Conservation (phyloP, 2,797 vertebrate species). For the Arvicola amphibius region DNA sequence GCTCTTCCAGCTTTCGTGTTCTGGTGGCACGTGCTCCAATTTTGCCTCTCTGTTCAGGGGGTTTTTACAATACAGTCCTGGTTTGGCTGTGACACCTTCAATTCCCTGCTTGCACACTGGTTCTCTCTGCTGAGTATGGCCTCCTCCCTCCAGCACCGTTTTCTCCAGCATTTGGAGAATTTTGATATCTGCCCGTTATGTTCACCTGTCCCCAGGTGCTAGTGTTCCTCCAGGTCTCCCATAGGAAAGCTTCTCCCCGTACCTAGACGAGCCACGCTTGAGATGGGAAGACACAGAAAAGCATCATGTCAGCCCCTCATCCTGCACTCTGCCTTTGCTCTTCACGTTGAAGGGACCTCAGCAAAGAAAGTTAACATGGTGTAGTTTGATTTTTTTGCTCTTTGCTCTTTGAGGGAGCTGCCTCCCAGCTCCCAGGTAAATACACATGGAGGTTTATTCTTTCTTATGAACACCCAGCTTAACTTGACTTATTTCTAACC, state of each 20-base stretch:
- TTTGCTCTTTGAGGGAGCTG: no score
- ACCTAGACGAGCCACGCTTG: accelerated
- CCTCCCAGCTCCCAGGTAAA: no score
- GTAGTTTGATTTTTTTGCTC: no score
- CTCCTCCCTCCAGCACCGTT: no score
- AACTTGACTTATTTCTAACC: no score
- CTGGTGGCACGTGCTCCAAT: not conserved
- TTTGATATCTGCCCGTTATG: not conserved
- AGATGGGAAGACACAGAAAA: not conserved
- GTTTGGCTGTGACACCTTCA: not conserved
- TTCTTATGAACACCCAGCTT: no score
- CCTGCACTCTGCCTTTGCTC: not conserved
- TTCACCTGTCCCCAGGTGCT: not conserved
- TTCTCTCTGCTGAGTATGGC: not conserved
- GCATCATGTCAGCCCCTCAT: no score
- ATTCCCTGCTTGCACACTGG: no score
- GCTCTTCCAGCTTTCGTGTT: accelerated
- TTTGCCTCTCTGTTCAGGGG: not conserved
- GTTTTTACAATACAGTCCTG: not conserved
- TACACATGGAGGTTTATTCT: no score
- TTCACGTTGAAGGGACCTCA: not conserved
- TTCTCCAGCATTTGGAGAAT: not conserved
- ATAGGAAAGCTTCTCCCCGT: not conserved
- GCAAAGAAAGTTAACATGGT: accelerated
- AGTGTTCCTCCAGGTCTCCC: not conserved